Base-by-base conservation (phyloP, 2,113 vertebrate species). In the Trichomycterus rosablanca region DNA sequence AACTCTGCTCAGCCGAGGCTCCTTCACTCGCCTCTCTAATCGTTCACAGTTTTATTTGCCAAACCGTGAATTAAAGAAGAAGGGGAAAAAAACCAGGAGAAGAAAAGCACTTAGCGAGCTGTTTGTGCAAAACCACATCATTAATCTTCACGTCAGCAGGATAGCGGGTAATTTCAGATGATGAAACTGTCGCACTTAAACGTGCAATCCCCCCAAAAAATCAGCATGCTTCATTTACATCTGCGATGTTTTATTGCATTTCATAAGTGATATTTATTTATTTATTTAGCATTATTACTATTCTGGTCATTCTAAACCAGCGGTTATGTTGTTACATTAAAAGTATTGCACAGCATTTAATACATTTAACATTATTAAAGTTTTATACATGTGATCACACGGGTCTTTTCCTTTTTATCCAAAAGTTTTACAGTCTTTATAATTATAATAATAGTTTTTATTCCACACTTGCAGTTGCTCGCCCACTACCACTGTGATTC, bases 71-170 rank as follows among this genome's bases (percentile, higher is more conserved):
- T 54, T 40, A 40, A 11, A 40, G 15, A 40, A 40, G 37, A 40
- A 40, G 34, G 34, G 14, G 2, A 12, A 35, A 35, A 35, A n/a
- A n/a, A 3, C 3, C 26, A 40, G n/a, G 14, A 24, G 35, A 16
- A 24, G 52, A 55, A 63, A 53, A 54, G 20, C 50, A 32, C 39
- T 63, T 24, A 44, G 28, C 7, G 62, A 55, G 51, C 42, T 28
- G 30, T 54, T 50, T 55, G 50, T 35, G 28, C 19, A 35, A 43
- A 45, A 44, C 26, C 30, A 37, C 61, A n/a, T 24, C 39, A 26
- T 63, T 54, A 63, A 54, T 63, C 50, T 34, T 54, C 50, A 46
- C 8, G 40, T 63, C 50, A 34, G 22, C 40, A 5, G 50, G 35
- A 23, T 34, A 20, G 4, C 23, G 11, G n/a, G 49, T 35, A 43